Evolutionary conservation across 2,113 vertebrate genomes (phyloP).

Genomic region (Felis chaus): DNA sequence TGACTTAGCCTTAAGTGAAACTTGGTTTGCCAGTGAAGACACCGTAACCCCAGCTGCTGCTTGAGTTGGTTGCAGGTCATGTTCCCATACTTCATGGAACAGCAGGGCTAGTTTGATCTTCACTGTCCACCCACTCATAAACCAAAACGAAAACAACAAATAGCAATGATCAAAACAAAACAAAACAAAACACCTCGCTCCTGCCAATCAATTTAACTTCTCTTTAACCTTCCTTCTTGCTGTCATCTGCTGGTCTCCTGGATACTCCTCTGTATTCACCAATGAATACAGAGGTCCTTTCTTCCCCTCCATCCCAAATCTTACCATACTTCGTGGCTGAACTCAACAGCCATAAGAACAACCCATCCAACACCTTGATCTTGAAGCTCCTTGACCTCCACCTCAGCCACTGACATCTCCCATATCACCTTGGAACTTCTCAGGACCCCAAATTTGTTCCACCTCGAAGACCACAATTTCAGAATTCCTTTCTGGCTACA

Average conservation of each 20-base stretch:
- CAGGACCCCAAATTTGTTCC: not conserved
- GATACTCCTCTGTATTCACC: not conserved
- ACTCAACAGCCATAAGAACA: not conserved
- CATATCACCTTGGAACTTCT: not conserved
- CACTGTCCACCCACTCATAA: not conserved
- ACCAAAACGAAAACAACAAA: not conserved
- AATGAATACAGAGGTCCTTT: not conserved
- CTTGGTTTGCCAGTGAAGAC: not conserved
- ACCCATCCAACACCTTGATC: not conserved
- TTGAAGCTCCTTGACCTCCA: not conserved
- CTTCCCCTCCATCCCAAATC: not conserved
- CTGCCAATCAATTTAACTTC: not conserved
- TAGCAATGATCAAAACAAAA: not conserved
- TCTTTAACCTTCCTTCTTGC: not conserved
- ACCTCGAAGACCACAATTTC: not conserved
- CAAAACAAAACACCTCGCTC: not conserved
- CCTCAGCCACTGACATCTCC: not conserved
- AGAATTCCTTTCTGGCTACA: not conserved
- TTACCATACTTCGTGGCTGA: not conserved
- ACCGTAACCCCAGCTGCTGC: not conserved
- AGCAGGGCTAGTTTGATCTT: not conserved
- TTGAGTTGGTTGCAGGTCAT: not conserved
- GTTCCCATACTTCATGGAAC: not conserved
- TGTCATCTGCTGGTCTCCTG: not conserved
- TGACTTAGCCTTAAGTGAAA: not conserved